Evolutionary conservation across 2,797 vertebrate genomes (phyloP).

Genomic region (Coregonus ussuriensis): DNA sequence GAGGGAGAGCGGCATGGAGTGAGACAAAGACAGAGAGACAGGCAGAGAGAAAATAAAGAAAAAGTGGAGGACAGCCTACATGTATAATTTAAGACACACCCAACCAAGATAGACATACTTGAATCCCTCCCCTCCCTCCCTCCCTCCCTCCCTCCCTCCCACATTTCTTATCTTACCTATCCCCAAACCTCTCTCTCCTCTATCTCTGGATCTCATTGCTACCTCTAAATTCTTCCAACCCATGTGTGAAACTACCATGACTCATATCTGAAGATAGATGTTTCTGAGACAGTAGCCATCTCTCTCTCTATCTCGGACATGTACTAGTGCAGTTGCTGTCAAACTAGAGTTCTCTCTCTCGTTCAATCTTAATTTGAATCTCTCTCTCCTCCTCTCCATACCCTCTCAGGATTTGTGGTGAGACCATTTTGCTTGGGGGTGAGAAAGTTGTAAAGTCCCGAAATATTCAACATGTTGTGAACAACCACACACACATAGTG

Average conservation of each 20-base stretch:
- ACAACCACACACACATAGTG: not conserved
- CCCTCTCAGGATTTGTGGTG: not conserved
- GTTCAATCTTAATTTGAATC: not conserved
- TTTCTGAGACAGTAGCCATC: conserved; percentile 36
- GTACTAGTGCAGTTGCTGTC: conserved; percentile 53
- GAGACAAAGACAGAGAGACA: not conserved
- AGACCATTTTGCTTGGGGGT: conserved; percentile 44
- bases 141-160: not conserved
- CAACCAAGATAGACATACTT: too few relatives aligned
- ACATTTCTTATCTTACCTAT: not conserved
- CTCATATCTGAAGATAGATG: conserved; percentile 50
- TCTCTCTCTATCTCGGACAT: not conserved
- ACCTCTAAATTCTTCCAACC: not conserved
- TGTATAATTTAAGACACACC: too few relatives aligned
- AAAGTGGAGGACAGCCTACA: not conserved
- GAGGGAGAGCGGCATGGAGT: not conserved
- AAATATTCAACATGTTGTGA: conserved; percentile 66
- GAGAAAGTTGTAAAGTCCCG: conserved; percentile 50
- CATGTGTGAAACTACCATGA: conserved; percentile 38
- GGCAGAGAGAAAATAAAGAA: conserved; percentile 1
- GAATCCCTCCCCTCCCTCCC: too few relatives aligned
- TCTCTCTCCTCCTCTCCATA: not conserved
- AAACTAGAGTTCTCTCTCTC: conserved; percentile 37
- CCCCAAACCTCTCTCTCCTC: not conserved
- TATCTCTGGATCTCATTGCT: not conserved